Evolutionary conservation across 2,888 invertebrate genomes (phyloP).

Genomic region (Nomada fabriciana): DNA sequence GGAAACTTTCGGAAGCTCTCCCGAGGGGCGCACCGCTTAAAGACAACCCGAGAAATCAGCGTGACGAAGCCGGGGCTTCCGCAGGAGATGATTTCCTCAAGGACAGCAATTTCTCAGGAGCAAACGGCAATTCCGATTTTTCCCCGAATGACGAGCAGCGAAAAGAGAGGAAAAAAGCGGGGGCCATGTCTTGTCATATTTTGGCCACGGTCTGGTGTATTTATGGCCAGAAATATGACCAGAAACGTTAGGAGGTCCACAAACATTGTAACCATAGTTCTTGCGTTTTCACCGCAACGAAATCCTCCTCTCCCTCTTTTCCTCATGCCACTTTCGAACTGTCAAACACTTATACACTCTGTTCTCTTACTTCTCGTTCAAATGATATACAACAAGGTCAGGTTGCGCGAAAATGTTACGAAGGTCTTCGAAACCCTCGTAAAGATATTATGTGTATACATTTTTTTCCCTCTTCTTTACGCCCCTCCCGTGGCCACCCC

Average conservation of each 20-base stretch:
- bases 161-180: too few relatives aligned
- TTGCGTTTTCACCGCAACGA: conserved; percentile 54
- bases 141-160: background rate
- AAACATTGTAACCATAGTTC: conserved; percentile 73
- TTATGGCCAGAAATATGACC: conserved; percentile 82
- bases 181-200: conserved; percentile 77
- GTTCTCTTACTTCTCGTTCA: conserved; percentile 28
- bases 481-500: background rate
- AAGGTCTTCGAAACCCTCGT: conserved; percentile 67
- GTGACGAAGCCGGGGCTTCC: conserved; percentile 70
- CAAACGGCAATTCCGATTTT: conserved; percentile 44
- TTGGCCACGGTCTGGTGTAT: conserved; percentile 81
- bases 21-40: background rate
- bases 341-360: background rate
- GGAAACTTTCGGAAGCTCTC: conserved; percentile 25
- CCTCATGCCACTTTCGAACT: background rate
- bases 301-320: conserved; percentile 11
- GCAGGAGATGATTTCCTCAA: conserved; percentile 71
- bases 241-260: conserved; percentile 81
- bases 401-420: conserved; percentile 67
- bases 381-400: conserved; percentile 64
- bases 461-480: conserved; percentile 4
- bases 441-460: conserved; percentile 75
- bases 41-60: conserved; percentile 63
- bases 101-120: conserved; percentile 68